Evolutionary conservation across 2,113 vertebrate species (phyloP).

Genomic region (Xenus cinereus): DNA sequence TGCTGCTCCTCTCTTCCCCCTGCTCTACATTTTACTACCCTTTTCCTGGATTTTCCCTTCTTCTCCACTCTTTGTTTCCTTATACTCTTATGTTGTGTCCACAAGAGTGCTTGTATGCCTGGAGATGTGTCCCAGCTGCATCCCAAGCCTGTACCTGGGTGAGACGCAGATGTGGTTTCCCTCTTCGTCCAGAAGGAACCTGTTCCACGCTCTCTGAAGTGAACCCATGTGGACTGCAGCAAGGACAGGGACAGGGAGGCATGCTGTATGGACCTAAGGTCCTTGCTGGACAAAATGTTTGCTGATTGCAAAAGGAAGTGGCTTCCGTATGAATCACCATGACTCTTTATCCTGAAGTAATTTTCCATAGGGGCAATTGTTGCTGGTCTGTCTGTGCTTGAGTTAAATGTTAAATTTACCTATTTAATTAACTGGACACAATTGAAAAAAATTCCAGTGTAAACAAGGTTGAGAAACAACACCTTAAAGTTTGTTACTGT

Average conservation of each 20-base stretch:
- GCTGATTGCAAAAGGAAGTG: neutral
- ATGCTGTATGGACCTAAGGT: neutral
- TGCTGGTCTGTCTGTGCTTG: neutral
- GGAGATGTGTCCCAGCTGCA: neutral
- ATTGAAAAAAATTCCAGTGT: neutral
- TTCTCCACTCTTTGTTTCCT: neutral
- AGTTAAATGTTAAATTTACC: neutral
- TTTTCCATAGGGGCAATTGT: neutral
- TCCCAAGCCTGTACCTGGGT: neutral
- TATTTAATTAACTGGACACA: neutral
- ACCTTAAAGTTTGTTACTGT: neutral
- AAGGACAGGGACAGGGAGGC: fast-evolving
- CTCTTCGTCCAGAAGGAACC: neutral
- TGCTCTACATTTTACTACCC: neutral
- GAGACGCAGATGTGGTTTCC: neutral
- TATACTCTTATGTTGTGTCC: neutral
- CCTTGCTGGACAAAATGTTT: neutral
- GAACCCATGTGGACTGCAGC: neutral
- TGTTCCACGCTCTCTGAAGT: neutral
- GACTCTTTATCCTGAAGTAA: neutral
- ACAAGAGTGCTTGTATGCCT: neutral
- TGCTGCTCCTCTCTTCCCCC: neutral
- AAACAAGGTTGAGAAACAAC: neutral
- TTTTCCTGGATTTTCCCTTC: neutral
- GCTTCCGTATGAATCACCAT: neutral